Evolutionary conservation across 2,113 vertebrate species (phyloP).

Genomic region (Pterocles gutturalis): DNA sequence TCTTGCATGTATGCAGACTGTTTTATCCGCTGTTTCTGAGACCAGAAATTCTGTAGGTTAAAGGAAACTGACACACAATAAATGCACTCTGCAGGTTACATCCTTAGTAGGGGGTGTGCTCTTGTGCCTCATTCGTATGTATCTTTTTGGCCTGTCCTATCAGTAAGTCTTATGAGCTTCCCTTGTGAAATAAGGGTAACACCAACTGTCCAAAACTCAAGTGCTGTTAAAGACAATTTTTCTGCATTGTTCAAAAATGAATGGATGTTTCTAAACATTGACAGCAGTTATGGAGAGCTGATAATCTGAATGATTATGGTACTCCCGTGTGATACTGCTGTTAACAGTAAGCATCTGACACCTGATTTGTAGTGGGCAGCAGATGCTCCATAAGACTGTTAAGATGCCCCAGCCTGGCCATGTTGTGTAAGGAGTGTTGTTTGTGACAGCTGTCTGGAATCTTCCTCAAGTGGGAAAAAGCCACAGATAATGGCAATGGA

Average conservation of each 20-base stretch:
- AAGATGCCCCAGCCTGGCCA: not conserved
- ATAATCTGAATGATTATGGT: not conserved
- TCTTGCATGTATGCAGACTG: rapidly evolving
- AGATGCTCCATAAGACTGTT: not conserved
- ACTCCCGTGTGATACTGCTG: not conserved
- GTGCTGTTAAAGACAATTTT: not conserved
- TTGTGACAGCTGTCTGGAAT: not conserved
- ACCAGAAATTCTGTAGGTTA: not conserved
- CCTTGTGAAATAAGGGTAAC: not conserved
- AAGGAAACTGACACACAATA: not conserved
- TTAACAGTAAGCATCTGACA: not conserved
- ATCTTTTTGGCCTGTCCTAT: not conserved
- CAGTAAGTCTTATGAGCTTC: not conserved
- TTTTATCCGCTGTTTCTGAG: not conserved
- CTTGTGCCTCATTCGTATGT: not conserved
- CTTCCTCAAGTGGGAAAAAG: not conserved
- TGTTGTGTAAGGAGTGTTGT: not conserved
- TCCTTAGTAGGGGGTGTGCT: not conserved
- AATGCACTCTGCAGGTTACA: not conserved
- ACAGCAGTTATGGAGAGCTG: not conserved
- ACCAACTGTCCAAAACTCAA: not conserved
- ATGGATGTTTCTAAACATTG: not conserved
- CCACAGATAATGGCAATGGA: not conserved
- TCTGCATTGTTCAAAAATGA: not conserved
- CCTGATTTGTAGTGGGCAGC: not conserved